Evolutionary conservation across 2,113 vertebrate genomes (phyloP), one percentile per base, ranked within the genome.

Genomic region (Mirza zaza): DNA sequence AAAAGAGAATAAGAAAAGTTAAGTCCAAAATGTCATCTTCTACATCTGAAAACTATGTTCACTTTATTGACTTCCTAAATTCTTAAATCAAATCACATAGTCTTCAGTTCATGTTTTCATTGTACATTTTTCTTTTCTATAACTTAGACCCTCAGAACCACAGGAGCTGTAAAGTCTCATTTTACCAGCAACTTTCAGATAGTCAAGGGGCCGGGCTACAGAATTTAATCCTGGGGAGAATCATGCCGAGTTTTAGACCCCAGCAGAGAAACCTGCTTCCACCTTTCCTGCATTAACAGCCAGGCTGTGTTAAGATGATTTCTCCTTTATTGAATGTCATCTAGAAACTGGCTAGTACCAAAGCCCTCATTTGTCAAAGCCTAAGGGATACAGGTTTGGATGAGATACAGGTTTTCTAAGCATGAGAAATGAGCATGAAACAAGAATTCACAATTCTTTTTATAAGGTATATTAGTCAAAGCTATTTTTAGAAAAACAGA

Each of bases 11-110:
- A 52, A 92, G 29, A 61, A 68, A 87, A 75, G 68, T 65, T 57
- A 50, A 57, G 9, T 91, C 21, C 82, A 82, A 70, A 42, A 90
- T 18, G 14, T 95, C 93, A 90, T 50, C 75, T 15, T 63, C 59
- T 84, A 8, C 29, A 85, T 55, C 18, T 55, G 75, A 96, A 91
- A 86, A 34, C 8, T 55, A 15, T 55, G n/a, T 36, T 48, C 29
- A 10, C 88, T 98, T 96, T 90, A 84, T n/a, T 18, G 79, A 73
- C 57, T 55, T 96, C 61, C 87, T n/a, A 67, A 70, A 87, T 88
- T 95, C 36, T 87, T 81, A 89, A 71, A 81, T 80, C 84, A 96
- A 70, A 34, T 20, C 14, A 34, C 18, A 73, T 2, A 94, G 36
- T 13, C 36, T 90, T 92, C 8, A 70, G 32, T 87, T 94, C 21